A percentile compares a stretch with the other conserved stretches of the same genome.
These are phyloP conservation scores for Acleris cristana DNA, from an alignment of 2,888 invertebrate genomes.

Conservation along the genomic window DNA sequence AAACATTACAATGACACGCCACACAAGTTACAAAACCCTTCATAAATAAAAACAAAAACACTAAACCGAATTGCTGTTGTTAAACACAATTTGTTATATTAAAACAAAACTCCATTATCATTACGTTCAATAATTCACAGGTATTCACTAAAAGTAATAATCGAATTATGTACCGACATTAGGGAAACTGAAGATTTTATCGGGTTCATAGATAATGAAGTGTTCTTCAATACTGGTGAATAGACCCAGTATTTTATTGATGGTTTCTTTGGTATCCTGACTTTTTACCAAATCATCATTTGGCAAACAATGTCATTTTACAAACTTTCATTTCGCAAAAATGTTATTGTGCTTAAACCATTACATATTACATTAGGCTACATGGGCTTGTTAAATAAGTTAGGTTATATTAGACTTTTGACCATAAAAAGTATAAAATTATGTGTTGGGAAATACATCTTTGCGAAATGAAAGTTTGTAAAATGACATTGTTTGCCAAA, in stretches of 20 bases:
- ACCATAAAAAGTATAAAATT: no score
- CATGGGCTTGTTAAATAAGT: no score
- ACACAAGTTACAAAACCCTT: slow-evolving; percentile 30
- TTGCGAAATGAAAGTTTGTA: no score
- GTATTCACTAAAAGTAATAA: slow-evolving; percentile 50
- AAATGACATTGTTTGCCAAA: no score
- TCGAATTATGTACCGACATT: slow-evolving; percentile 60
- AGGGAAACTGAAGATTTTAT: slow-evolving; percentile 50
- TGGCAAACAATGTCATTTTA: no score
- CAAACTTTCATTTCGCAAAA: no score
- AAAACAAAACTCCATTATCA: slow-evolving; percentile 59
- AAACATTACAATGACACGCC: slow-evolving; percentile 39
- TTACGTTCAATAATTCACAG: slow-evolving; percentile 56
- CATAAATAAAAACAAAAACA: slow-evolving; percentile 22
- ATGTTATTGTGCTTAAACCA: no score
- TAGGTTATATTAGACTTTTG: no score
- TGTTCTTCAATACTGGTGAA: slow-evolving; percentile 37
- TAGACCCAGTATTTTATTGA: not conserved
- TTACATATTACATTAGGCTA: no score
- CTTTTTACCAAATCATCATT: no score
- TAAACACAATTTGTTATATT: slow-evolving; percentile 54
- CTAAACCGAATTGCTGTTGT: slow-evolving; percentile 42
- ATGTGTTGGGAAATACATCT: no score
- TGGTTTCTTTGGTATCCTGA: not conserved
- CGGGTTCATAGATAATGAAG: slow-evolving; percentile 52